Conservation (phyloP, 1,140 invertebrate species). For the Megalopta genalis region DNA sequence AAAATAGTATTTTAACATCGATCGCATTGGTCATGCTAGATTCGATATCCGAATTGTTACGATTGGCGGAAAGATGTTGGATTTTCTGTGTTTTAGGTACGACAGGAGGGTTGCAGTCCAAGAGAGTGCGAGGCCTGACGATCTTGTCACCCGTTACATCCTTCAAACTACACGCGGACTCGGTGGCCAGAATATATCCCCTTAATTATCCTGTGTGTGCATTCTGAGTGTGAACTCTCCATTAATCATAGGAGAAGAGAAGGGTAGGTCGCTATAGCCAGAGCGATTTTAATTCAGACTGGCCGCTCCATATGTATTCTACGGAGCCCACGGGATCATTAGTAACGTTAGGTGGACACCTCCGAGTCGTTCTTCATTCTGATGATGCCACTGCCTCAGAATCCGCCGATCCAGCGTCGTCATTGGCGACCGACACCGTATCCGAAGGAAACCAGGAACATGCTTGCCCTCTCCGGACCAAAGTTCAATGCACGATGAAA, state of each 20-base stretch:
- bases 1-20: neutral
- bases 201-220: slow-evolving; percentile 81
- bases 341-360: slow-evolving; percentile 79
- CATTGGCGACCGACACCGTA: slow-evolving; percentile 66
- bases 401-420: slow-evolving; percentile 69
- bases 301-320: slow-evolving; percentile 77
- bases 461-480: slow-evolving; percentile 24
- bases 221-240: slow-evolving; percentile 81
- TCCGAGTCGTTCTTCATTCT: slow-evolving; percentile 78
- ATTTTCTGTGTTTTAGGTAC: neutral
- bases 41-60: neutral
- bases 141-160: slow-evolving; percentile 75
- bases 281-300: slow-evolving; percentile 80
- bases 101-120: neutral
- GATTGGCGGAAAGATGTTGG: neutral
- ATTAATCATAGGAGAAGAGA: slow-evolving; percentile 80
- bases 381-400: slow-evolving; percentile 74
- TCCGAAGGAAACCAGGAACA: slow-evolving; percentile 34
- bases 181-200: slow-evolving; percentile 79
- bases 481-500: slow-evolving; percentile 45
- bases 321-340: slow-evolving; percentile 76
- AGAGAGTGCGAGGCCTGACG: slow-evolving; percentile 18
- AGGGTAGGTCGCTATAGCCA: slow-evolving; percentile 70
- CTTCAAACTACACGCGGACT: slow-evolving; percentile 75
- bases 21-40: fast-evolving